phyloP scores from a whole-genome alignment of 1,140 invertebrate genomes.

The Mycetomoellerius zeteki region DNA sequence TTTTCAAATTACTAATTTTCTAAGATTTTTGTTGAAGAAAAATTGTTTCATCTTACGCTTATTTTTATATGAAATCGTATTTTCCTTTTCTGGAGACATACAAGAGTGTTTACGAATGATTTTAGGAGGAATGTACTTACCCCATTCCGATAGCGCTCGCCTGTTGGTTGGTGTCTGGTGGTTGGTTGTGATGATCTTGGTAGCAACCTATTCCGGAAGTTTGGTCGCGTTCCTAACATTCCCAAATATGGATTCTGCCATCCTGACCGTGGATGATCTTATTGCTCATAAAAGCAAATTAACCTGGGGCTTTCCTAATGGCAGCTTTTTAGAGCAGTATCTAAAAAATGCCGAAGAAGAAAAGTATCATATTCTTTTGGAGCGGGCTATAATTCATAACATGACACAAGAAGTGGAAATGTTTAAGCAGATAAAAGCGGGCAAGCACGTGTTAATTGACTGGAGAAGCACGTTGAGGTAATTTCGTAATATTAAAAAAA shows the following conservation, averaged over 20 bases:
- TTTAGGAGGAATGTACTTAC: slow-evolving; percentile 94
- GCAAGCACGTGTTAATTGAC: slow-evolving; percentile 92
- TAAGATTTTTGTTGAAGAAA: not conserved
- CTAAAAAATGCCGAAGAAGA: slow-evolving; percentile 88
- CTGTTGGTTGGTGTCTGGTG: slow-evolving; percentile 96
- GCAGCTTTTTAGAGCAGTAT: slow-evolving; percentile 91
- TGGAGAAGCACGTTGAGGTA: slow-evolving; percentile 92
- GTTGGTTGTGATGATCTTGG: slow-evolving; percentile 95
- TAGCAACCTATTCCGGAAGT: slow-evolving; percentile 97
- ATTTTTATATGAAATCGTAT: not conserved
- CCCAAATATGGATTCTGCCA: slow-evolving; percentile 93
- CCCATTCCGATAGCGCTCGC: slow-evolving; percentile 94
- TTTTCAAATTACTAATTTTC: not conserved
- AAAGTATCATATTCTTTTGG: slow-evolving; percentile 87
- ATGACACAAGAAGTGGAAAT: slow-evolving; percentile 81
- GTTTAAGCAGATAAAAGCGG: slow-evolving; percentile 88
- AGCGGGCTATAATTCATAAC: slow-evolving; percentile 84
- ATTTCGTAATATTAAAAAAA: slow-evolving; percentile 44
- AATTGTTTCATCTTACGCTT: not conserved
- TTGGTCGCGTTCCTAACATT: slow-evolving; percentile 97
- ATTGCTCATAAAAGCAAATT: slow-evolving; percentile 88
- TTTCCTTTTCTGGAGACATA: not conserved
- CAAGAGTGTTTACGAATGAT: not conserved
- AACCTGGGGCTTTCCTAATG: slow-evolving; percentile 92
- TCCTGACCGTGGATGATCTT: slow-evolving; percentile 92